phyloP scores from a whole-genome alignment of 2,888 invertebrate species.

The Callosobruchus maculatus region DNA sequence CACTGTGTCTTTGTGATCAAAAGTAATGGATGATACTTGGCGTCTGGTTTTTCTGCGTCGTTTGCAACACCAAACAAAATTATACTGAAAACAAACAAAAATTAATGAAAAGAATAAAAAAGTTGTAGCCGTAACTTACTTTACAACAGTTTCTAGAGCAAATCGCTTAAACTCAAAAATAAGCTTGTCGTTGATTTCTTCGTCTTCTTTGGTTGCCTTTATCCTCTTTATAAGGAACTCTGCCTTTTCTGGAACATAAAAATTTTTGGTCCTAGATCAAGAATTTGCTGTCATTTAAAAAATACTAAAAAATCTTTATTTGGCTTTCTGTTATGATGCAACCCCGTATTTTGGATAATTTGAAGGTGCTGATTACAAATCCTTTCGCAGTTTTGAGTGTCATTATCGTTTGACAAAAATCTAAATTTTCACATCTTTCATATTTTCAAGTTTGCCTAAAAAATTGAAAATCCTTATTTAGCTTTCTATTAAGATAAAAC shows the following conservation, averaged over 20 bases:
- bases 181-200: background rate
- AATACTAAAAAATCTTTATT: too few relatives aligned
- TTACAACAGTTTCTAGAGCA: background rate
- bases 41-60: slow-evolving; percentile 39
- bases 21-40: slow-evolving; percentile 48
- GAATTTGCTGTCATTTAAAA: too few relatives aligned
- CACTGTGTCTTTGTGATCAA: slow-evolving; percentile 48
- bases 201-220: background rate
- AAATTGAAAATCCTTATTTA: too few relatives aligned
- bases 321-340: too few relatives aligned
- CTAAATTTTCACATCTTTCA: too few relatives aligned
- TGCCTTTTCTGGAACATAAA: background rate
- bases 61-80: slow-evolving; percentile 31
- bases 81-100: slow-evolving; percentile 26
- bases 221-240: background rate
- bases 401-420: too few relatives aligned
- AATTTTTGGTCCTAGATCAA: too few relatives aligned
- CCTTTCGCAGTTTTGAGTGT: too few relatives aligned
- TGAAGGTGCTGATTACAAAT: too few relatives aligned
- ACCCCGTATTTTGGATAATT: too few relatives aligned
- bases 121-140: background rate
- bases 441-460: too few relatives aligned
- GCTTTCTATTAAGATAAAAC: too few relatives aligned
- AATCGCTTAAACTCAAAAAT: background rate
- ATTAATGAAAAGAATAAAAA: background rate